phyloP scores from a whole-genome alignment of 2,113 vertebrate genomes.

The Rousettus leschenaultii region DNA sequence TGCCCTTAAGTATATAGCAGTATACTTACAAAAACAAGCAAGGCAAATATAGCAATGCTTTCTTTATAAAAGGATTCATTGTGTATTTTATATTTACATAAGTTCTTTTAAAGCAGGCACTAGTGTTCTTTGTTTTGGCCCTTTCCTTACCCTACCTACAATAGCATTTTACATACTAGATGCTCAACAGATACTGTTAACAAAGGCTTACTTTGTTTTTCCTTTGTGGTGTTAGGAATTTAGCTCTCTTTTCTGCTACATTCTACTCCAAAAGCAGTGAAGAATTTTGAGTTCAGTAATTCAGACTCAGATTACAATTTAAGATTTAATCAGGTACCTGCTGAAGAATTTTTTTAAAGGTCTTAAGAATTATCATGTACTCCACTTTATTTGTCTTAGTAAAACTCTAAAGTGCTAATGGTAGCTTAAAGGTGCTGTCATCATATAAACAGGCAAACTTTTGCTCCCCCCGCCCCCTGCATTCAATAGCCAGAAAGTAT shows the following conservation, averaged over 20 bases:
- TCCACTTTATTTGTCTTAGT: slow-evolving; percentile 30
- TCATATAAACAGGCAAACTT: background rate
- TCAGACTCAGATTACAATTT: background rate
- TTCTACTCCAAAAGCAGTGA: background rate
- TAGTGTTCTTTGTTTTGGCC: background rate
- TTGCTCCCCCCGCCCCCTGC: background rate
- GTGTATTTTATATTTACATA: background rate
- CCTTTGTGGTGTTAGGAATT: background rate
- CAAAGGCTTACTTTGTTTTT: background rate
- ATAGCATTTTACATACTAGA: background rate
- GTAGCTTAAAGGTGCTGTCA: background rate
- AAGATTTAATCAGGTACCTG: background rate
- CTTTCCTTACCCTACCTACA: background rate
- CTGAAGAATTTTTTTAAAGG: background rate
- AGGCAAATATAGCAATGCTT: background rate
- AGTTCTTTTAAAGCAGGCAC: background rate
- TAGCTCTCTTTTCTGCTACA: background rate
- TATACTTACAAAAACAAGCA: background rate
- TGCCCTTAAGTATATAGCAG: background rate
- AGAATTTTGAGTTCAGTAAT: slow-evolving; percentile 19
- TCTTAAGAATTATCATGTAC: background rate
- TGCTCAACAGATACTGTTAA: background rate
- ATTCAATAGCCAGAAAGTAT: background rate
- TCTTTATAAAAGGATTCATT: background rate
- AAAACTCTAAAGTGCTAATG: slow-evolving; percentile 4